Percentiles rank a stretch among this genome's conserved stretches.
phyloP scores from a whole-genome alignment of 2,797 vertebrate genomes.

The Poliocrania exsul region DNA sequence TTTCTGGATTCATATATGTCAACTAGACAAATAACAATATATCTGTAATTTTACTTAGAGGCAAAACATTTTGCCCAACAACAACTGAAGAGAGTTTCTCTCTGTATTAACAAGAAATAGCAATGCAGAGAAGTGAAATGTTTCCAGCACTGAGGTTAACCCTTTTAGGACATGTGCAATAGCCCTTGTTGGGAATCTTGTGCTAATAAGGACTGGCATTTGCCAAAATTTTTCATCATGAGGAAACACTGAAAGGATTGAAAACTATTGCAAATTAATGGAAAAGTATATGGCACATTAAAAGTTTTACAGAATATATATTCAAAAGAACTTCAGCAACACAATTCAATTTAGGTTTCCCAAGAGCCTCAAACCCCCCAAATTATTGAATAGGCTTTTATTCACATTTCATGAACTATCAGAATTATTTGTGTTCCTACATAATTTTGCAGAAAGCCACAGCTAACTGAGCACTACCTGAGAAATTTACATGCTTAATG shows the following conservation, averaged over 20 bases:
- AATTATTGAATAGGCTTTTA: background rate
- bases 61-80: background rate
- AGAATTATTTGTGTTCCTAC: constrained; percentile 23
- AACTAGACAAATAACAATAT: background rate
- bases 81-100: background rate
- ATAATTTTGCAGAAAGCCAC: constrained; percentile 6
- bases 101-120: background rate
- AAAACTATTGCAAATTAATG: constrained; percentile 12
- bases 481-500: background rate
- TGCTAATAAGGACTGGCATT: background rate
- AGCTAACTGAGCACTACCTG: background rate
- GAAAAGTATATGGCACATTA: background rate
- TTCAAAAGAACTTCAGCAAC: constrained; percentile 16
- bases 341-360: constrained; percentile 10
- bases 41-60: background rate
- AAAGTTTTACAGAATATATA: background rate
- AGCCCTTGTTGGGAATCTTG: background rate
- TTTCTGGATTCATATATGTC: background rate
- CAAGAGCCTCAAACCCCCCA: background rate
- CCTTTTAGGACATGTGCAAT: background rate
- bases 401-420: constrained; percentile 35
- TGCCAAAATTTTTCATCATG: background rate
- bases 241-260: background rate
- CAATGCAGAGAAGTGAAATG: background rate
- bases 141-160: background rate